Percentiles rank a stretch among this genome's conserved stretches.
phyloP scores from a whole-genome alignment of 1,140 invertebrate genomes.

The Euura saliciscinereae region DNA sequence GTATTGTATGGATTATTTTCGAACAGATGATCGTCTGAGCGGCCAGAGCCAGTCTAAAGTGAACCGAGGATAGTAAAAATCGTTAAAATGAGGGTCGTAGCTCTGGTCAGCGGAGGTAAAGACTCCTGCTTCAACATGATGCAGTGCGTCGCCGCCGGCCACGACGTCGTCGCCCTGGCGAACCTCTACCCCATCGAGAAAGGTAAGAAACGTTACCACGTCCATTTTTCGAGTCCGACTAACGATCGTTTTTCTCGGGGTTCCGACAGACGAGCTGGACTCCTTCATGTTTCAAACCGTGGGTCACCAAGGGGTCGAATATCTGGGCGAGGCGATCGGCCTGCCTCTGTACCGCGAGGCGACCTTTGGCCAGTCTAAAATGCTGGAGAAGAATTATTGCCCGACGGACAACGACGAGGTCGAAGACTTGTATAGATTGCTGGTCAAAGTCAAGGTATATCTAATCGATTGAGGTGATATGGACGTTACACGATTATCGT shows the following conservation, averaged over 20 bases:
- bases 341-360: constrained; percentile 87
- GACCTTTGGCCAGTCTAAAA: constrained; percentile 82
- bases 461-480: constrained; percentile 9
- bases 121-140: constrained; percentile 99
- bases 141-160: constrained; percentile 94
- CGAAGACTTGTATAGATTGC: constrained; percentile 93
- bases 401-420: constrained; percentile 94
- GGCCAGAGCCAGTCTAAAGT: constrained; percentile 16
- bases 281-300: constrained; percentile 99
- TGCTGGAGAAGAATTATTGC: constrained; percentile 83
- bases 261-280: constrained; percentile 87
- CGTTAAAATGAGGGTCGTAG: constrained; percentile 82
- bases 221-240: too few species aligned
- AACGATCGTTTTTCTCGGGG: not conserved
- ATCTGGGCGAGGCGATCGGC: constrained; percentile 92
- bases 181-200: constrained; percentile 90
- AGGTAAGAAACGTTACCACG: constrained; percentile 62
- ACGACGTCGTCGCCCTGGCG: constrained; percentile 94
- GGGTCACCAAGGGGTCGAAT: constrained; percentile 91
- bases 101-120: constrained; percentile 95
- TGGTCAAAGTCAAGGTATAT: constrained; percentile 82
- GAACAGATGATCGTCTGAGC: constrained; percentile 51
- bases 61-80: constrained; percentile 20
- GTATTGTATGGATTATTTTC: constrained; percentile 21
- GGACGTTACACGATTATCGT: not conserved